A percentile compares a stretch with the other conserved stretches of the same genome.
phyloP scores from a whole-genome alignment of 2,113 vertebrate species.

The Phocoena phocoena region DNA sequence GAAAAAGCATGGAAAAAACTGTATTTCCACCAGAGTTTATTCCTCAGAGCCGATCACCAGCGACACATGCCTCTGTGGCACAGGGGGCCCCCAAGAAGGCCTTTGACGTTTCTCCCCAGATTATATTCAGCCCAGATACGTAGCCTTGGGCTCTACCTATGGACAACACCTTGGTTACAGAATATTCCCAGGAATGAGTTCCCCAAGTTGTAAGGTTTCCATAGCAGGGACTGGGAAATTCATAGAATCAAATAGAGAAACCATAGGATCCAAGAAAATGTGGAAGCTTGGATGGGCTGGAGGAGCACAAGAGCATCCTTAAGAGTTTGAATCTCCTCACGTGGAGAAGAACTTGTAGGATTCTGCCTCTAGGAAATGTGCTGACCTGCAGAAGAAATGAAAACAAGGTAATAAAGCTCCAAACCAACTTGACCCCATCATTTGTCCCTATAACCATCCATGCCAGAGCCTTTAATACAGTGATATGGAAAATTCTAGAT shows the following conservation, averaged over 20 bases:
- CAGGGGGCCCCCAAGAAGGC: no score
- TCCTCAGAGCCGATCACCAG: background rate
- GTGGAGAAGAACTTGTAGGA: background rate
- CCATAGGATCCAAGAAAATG: background rate
- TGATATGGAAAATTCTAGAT: background rate
- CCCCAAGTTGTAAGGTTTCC: background rate
- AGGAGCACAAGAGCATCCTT: background rate
- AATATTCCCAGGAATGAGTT: background rate
- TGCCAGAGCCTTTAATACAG: background rate
- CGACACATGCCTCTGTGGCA: background rate
- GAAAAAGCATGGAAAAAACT: background rate
- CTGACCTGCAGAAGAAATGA: slow-evolving; percentile 50
- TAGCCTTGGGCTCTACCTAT: background rate
- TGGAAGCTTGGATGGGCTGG: background rate
- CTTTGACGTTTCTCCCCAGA: background rate
- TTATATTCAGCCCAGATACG: background rate
- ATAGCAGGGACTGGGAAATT: background rate
- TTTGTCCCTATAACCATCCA: background rate
- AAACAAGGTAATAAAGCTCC: background rate
- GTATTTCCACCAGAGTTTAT: slow-evolving; percentile 51
- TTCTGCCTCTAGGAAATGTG: slow-evolving; percentile 41
- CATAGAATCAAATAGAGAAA: background rate
- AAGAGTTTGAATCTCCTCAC: background rate
- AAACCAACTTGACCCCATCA: background rate
- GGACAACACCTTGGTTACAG: background rate